Percentiles rank a stretch among this genome's conserved stretches.
Conservation (phyloP, 2,113 vertebrate species). For the Amia ocellicauda region DNA sequence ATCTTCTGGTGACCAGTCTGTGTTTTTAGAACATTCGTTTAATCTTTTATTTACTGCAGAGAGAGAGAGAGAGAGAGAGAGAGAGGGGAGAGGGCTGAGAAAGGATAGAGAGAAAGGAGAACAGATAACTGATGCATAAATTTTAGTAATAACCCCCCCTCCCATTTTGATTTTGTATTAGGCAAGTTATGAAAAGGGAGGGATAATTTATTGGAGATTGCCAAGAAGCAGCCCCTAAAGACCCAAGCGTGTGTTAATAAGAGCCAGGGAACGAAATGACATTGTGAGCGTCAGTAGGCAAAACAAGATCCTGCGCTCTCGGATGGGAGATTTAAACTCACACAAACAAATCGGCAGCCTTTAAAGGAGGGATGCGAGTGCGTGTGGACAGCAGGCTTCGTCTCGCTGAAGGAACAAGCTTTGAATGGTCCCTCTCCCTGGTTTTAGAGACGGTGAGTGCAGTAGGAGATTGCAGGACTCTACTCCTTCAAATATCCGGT, state of each 20-base stretch:
- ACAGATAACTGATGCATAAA: slow-evolving; percentile 65
- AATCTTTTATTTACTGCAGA: slow-evolving; percentile 77
- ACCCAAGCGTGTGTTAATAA: slow-evolving; percentile 58
- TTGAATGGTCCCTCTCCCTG: no score
- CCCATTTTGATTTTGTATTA: slow-evolving; percentile 64
- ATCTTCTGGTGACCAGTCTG: slow-evolving; percentile 78
- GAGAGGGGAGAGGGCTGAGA: slow-evolving; percentile 37
- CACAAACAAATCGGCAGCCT: no score
- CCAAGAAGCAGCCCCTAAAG: slow-evolving; percentile 49
- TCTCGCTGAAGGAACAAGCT: no score
- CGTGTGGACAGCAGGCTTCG: no score
- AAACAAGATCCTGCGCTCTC: background rate
- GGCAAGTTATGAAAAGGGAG: slow-evolving; percentile 55
- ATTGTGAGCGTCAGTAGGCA: slow-evolving; percentile 53
- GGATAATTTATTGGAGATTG: slow-evolving; percentile 60
- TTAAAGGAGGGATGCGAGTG: no score
- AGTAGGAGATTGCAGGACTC: no score
- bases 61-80: slow-evolving; percentile 41
- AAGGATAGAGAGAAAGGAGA: slow-evolving; percentile 53
- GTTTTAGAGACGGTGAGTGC: no score
- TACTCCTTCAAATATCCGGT: no score
- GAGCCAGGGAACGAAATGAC: slow-evolving; percentile 51
- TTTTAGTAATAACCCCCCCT: slow-evolving; percentile 58
- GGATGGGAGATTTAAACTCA: no score
- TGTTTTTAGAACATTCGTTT: slow-evolving; percentile 74